Evolutionary conservation across 2,113 vertebrate genomes (phyloP).

Genomic region (Empidonax traillii): DNA sequence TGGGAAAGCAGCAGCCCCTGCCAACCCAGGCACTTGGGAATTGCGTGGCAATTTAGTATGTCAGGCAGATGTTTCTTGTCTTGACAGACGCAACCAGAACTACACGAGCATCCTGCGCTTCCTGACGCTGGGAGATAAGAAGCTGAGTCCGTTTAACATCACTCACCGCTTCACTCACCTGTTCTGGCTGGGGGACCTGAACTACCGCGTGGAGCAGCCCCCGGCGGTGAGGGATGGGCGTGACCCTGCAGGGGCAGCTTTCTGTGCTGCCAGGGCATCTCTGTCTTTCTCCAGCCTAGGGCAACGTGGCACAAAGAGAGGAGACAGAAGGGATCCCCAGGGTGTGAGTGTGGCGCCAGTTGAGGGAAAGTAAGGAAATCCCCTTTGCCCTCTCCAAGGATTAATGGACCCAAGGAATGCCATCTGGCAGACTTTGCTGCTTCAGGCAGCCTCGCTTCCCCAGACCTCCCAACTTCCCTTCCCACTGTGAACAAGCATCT

Average conservation of each 20-base stretch:
- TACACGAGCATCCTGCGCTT: constrained; percentile 92
- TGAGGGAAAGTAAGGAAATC: neutral
- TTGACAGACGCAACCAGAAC: constrained; percentile 93
- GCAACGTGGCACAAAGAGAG: neutral
- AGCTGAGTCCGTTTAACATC: constrained; percentile 92
- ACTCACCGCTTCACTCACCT: constrained; percentile 94
- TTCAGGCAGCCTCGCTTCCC: neutral
- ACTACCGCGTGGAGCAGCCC: constrained; percentile 90
- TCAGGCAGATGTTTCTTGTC: constrained; percentile 39
- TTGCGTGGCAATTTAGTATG: neutral
- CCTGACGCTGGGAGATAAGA: constrained; percentile 93
- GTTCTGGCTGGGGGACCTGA: constrained; percentile 97
- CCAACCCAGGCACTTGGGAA: neutral
- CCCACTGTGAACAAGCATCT: neutral
- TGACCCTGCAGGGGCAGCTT: neutral
- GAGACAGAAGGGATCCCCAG: neutral
- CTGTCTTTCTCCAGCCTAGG: neutral
- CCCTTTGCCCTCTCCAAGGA: neutral
- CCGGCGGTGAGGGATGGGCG: constrained; percentile 71
- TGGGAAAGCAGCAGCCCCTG: neutral
- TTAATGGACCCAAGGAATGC: neutral
- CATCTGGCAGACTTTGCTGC: neutral
- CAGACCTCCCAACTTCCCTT: neutral
- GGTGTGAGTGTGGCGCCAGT: neutral
- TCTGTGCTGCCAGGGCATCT: neutral